phyloP scores from a whole-genome alignment of 2,113 vertebrate species.

The Antigone vipio region DNA sequence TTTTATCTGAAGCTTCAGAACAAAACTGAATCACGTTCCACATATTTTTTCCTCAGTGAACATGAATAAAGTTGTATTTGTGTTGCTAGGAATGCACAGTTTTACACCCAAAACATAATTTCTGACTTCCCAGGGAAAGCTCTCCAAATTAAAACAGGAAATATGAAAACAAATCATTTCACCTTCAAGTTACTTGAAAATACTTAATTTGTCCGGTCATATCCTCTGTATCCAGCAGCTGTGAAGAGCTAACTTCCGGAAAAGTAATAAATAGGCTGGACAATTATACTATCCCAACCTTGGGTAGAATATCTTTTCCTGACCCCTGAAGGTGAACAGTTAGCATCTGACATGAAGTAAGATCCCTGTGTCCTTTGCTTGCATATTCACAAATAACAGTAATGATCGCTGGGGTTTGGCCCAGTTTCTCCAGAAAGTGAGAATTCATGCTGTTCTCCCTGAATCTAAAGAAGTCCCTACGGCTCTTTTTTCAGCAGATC shows the following conservation, averaged over 20 bases:
- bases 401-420: not conserved
- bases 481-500: not conserved
- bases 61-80: not conserved
- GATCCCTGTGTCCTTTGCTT: not conserved
- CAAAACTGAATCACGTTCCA: not conserved
- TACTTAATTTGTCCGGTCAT: not conserved
- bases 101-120: not conserved
- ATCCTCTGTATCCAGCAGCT: not conserved
- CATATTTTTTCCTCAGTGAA: not conserved
- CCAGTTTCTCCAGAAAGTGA: not conserved
- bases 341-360: not conserved
- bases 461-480: not conserved
- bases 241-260: not conserved
- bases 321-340: not conserved
- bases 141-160: not conserved
- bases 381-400: not conserved
- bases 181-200: not conserved
- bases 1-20: not conserved
- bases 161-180: not conserved
- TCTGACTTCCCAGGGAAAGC: not conserved
- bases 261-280: not conserved
- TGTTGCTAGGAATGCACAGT: not conserved
- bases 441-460: not conserved
- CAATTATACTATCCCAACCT: not conserved
- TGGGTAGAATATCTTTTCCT: not conserved